These are phyloP conservation scores for Saccopteryx leptura DNA, from an alignment of 2,113 vertebrate species.

Conservation along the genomic window DNA sequence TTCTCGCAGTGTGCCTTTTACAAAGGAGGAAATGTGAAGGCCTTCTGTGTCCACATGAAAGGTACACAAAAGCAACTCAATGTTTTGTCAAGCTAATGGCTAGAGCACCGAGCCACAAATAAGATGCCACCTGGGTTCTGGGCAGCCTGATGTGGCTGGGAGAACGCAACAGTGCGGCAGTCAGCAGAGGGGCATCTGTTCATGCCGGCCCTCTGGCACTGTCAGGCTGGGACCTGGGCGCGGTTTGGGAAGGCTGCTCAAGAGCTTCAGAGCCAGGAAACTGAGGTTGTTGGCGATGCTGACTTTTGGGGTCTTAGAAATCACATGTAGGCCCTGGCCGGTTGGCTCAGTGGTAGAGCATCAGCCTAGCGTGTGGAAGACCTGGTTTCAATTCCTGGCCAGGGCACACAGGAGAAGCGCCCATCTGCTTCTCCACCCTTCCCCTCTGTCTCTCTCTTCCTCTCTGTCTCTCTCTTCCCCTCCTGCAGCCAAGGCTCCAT, in stretches of 20 bases:
- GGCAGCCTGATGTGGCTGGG: not conserved
- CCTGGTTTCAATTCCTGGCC: no score
- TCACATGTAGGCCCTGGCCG: not conserved
- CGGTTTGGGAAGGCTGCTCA: not conserved
- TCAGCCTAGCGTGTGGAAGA: no score
- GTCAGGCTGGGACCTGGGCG: rapidly evolving
- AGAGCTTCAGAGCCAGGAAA: not conserved
- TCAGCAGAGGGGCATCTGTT: not conserved
- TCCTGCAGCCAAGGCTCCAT: no score
- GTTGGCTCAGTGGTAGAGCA: no score
- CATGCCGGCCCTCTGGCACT: rapidly evolving
- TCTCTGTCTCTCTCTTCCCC: no score
- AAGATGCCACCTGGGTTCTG: not conserved
- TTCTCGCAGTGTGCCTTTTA: not conserved
- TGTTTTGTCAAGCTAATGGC: not conserved
- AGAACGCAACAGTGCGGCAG: rapidly evolving
- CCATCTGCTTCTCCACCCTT: no score
- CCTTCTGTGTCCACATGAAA: not conserved
- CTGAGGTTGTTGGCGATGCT: not conserved
- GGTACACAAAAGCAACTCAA: not conserved
- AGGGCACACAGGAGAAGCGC: no score
- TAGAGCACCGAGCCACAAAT: not conserved
- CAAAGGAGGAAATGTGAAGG: conserved; percentile 42
- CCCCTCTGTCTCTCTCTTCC: no score
- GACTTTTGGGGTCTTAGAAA: not conserved